A percentile compares a stretch with the other conserved stretches of the same genome.
Conservation (phyloP, 53 echinoderm and acorn worm genomes). For the Henricia sp. region DNA sequence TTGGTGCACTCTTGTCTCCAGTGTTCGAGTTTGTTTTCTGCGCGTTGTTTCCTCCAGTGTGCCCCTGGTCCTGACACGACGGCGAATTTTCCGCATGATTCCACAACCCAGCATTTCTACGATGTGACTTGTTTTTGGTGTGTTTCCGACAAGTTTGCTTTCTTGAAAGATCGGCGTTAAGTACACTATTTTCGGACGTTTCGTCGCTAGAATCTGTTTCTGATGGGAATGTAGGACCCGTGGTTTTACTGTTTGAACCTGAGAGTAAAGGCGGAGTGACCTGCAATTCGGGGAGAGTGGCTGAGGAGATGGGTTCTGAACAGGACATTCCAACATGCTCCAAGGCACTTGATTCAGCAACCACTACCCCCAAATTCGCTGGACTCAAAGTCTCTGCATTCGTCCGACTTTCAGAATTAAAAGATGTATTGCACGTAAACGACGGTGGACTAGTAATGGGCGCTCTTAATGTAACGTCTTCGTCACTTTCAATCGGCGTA, state of each 20-base stretch:
- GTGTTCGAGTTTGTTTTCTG: constrained; percentile 26
- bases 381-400: background rate
- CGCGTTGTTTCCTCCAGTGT: constrained; percentile 34
- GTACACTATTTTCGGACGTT: background rate
- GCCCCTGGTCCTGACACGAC: background rate
- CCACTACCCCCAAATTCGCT: background rate
- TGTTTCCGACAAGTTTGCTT: constrained; percentile 1
- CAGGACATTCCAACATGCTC: constrained; percentile 15
- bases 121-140: background rate
- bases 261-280: constrained; percentile 6
- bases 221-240: constrained; percentile 15
- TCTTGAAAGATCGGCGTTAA: background rate
- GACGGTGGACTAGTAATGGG: background rate
- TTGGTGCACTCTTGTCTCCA: constrained; percentile 23
- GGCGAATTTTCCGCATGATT: constrained; percentile 14
- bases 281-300: constrained; percentile 28
- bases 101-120: background rate
- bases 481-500: background rate
- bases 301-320: constrained; percentile 32
- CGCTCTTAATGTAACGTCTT: background rate
- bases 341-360: constrained; percentile 15
- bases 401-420: background rate
- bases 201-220: background rate
- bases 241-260: background rate
- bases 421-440: background rate